Base-by-base conservation (phyloP, 2,113 vertebrate species). In the Sapayoa aenigma region DNA sequence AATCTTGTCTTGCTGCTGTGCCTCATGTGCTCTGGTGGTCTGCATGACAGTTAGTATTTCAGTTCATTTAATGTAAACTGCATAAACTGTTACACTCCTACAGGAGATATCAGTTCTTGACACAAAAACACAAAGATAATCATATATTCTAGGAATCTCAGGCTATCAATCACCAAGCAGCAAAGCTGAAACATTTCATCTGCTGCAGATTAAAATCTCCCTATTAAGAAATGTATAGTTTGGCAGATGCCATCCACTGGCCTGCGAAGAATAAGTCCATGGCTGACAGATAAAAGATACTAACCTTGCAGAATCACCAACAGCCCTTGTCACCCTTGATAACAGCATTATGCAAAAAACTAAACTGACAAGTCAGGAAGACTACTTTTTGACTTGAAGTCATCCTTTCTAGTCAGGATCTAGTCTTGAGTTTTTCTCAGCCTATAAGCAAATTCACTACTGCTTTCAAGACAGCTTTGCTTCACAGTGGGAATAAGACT, bases 21-120 rank as follows among this genome's bases (percentile, higher is more conserved):
- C 72, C 67, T 91, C 47, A 30, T 66, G 10, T 50, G 17, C 78
- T 79, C 69, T 78, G 87, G 90, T 96, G 82, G 94, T 94, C 95
- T 66, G 66, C 18, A 55, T 47, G 79, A 86, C 82, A 90, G 84
- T 68, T 53, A 59, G 66, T 80, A 68, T 94, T 93, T 92, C 85
- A 88, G 85, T 46, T 44, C 53, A 53, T 72, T 79, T 68, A 72
- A 90, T 31, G 60, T 84, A 89, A 96, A 93, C 92, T 86, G 73
- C 65, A 81, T 37, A 24, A 91, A 86, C 68, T 86, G 72, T n/a
- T 81, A 56, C 35, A 59, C 50, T 92, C 59, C 76, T 86, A n/a
- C 39, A 56, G 52, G 56, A 94, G 87, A 80, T 80, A 69, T 2
- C 76, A 94, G 52, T 59, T 41, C 68, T 39, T 58, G 82, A 88